These are phyloP conservation scores for Phoxinus dragarum DNA, from an alignment of 2,797 vertebrate genomes.

Conservation along the genomic window DNA sequence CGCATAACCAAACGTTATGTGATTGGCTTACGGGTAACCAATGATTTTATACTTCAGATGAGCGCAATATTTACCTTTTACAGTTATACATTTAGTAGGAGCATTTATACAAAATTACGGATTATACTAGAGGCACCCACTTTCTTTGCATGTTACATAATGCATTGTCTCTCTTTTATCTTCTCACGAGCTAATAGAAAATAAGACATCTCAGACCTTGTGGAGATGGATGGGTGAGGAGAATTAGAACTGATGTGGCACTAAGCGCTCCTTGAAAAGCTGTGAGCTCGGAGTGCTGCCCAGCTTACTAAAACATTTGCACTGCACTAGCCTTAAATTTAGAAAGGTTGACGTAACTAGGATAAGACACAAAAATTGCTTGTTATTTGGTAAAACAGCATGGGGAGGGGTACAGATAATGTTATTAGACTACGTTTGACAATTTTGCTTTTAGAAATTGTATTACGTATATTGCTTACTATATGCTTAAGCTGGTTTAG, in stretches of 20 bases:
- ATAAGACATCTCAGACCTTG: conserved; percentile 37
- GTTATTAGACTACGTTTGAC: not conserved
- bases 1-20: too few species aligned
- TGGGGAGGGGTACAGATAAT: not conserved
- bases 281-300: conserved; percentile 39
- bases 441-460: not conserved
- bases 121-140: not conserved
- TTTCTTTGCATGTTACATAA: conserved; percentile 9
- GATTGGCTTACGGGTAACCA: too few species aligned
- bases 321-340: conserved; percentile 28
- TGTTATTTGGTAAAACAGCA: not conserved
- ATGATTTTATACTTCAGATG: too few species aligned
- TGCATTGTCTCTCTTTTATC: conserved; percentile 17
- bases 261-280: conserved; percentile 46
- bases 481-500: not conserved
- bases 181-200: conserved; percentile 33
- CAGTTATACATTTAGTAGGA: not conserved
- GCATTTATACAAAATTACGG: not conserved
- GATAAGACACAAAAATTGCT: conserved; percentile 11
- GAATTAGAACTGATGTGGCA: conserved; percentile 50
- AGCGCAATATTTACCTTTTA: not conserved
- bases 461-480: not conserved
- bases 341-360: conserved; percentile 25
- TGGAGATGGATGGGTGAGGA: conserved; percentile 36
- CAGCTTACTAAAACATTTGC: conserved; percentile 48